Evolutionary conservation across 2,888 invertebrate species (phyloP).

Genomic region (Syrphus vitripennis): DNA sequence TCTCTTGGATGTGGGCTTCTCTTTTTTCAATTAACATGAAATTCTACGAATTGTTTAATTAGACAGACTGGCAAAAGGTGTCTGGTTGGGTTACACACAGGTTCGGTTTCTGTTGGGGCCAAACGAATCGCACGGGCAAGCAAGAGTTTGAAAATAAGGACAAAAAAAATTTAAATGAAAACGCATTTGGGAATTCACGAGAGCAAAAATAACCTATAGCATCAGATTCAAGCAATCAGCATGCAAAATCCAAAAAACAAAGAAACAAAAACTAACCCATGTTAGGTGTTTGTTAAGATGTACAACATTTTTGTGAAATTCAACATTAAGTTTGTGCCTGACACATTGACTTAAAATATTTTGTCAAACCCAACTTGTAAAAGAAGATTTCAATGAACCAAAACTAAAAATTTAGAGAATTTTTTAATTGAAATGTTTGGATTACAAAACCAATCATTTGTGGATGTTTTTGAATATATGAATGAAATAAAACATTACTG

Average conservation of each 20-base stretch:
- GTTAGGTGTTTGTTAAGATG: constrained; percentile 70
- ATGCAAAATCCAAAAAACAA: constrained; percentile 24
- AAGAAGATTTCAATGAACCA: background rate
- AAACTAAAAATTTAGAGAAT: background rate
- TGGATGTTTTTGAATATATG: background rate
- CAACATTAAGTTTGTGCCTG: constrained; percentile 13
- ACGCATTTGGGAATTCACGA: constrained; percentile 58
- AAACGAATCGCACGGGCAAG: constrained; percentile 49
- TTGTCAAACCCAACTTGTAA: background rate
- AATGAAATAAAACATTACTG: background rate
- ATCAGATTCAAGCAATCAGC: constrained; percentile 47
- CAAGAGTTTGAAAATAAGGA: constrained; percentile 72
- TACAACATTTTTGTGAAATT: constrained; percentile 57
- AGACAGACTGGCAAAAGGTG: constrained; percentile 75
- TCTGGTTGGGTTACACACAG: constrained; percentile 70
- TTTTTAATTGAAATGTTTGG: constrained; percentile 7
- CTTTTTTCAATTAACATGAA: constrained; percentile 81
- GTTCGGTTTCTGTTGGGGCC: constrained; percentile 36
- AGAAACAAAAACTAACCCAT: constrained; percentile 12
- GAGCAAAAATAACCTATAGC: constrained; percentile 49
- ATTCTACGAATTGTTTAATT: constrained; percentile 82
- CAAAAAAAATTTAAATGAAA: constrained; percentile 46
- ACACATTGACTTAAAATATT: constrained; percentile 4
- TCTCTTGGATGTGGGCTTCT: constrained; percentile 74
- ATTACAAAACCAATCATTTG: background rate